A percentile compares a stretch with the other conserved stretches of the same genome.
Evolutionary conservation across 1,140 invertebrate species (phyloP).

Genomic region (Formica selysi): DNA sequence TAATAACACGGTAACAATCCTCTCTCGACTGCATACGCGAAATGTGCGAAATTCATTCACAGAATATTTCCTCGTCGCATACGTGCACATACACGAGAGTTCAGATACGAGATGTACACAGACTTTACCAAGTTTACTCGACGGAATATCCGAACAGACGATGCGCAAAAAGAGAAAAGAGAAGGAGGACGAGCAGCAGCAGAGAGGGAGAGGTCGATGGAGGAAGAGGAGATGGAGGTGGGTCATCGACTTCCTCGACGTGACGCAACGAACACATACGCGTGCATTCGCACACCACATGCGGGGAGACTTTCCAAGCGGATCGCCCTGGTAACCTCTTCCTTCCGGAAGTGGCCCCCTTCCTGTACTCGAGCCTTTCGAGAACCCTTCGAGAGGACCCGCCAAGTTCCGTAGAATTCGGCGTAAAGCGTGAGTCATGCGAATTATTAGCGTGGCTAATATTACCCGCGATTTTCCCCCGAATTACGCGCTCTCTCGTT

Average conservation of each 20-base stretch:
- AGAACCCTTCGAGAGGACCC: conserved; percentile 8
- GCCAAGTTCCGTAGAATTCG: conserved; percentile 35
- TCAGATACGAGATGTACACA: conserved; percentile 9
- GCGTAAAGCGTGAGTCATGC: conserved; percentile 22
- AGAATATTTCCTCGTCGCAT: conserved; percentile 28
- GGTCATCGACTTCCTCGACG: conserved; percentile 73
- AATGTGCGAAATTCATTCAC: conserved; percentile 36
- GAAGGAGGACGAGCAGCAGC: not conserved
- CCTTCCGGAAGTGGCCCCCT: conserved; percentile 64
- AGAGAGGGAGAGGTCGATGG: conserved; percentile 60
- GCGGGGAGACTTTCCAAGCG: conserved; percentile 60
- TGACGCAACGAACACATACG: conserved; percentile 64
- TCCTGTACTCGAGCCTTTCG: not conserved
- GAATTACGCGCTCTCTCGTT: not conserved
- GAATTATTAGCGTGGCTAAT: not conserved
- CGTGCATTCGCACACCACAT: not conserved
- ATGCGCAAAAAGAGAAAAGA: conserved; percentile 17
- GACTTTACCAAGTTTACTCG: conserved; percentile 47
- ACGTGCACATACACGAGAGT: not conserved
- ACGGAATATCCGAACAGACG: conserved; percentile 28
- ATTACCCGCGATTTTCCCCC: conserved; percentile 12
- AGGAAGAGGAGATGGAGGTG: conserved; percentile 61
- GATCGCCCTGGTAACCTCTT: conserved; percentile 74
- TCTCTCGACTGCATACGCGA: not conserved
- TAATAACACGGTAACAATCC: conserved; percentile 20